Percentiles rank a stretch among this genome's conserved stretches.
These are phyloP conservation scores for Cichlasoma orientale DNA, from an alignment of 2,797 vertebrate genomes.

Conservation along the genomic window DNA sequence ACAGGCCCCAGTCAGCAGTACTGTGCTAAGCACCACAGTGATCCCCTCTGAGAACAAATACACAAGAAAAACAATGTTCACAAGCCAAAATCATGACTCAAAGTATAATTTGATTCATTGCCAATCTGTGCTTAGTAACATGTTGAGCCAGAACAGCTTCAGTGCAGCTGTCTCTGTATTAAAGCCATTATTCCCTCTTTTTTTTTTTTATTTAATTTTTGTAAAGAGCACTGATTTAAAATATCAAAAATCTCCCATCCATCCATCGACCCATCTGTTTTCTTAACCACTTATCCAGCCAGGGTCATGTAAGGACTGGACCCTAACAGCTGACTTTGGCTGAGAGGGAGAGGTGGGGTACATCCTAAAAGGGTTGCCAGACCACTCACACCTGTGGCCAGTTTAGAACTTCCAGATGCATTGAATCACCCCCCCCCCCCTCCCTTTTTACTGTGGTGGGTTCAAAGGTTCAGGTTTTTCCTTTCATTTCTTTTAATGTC, in stretches of 20 bases:
- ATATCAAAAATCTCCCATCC: too few relatives aligned
- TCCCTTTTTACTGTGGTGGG: too few relatives aligned
- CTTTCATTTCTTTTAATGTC: neutral
- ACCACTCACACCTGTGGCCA: neutral
- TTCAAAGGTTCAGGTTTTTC: neutral
- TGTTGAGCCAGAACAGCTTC: neutral
- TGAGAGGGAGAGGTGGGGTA: neutral
- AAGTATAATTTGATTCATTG: neutral
- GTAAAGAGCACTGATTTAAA: neutral
- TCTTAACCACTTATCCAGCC: neutral
- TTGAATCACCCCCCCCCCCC: neutral
- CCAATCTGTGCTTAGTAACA: neutral
- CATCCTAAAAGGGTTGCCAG: too few relatives aligned
- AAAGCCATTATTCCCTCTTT: neutral
- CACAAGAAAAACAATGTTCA: neutral
- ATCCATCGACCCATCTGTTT: neutral
- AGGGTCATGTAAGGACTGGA: too few relatives aligned
- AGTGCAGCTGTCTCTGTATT: neutral
- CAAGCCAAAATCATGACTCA: neutral
- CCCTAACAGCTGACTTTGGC: neutral
- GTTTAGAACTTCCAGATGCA: neutral
- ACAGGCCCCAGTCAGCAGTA: too few relatives aligned
- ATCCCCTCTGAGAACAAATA: neutral
- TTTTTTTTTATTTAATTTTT: neutral
- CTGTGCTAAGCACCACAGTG: neutral